These are phyloP conservation scores for Chionis minor DNA, from an alignment of 2,113 vertebrate species.

Conservation along the genomic window DNA sequence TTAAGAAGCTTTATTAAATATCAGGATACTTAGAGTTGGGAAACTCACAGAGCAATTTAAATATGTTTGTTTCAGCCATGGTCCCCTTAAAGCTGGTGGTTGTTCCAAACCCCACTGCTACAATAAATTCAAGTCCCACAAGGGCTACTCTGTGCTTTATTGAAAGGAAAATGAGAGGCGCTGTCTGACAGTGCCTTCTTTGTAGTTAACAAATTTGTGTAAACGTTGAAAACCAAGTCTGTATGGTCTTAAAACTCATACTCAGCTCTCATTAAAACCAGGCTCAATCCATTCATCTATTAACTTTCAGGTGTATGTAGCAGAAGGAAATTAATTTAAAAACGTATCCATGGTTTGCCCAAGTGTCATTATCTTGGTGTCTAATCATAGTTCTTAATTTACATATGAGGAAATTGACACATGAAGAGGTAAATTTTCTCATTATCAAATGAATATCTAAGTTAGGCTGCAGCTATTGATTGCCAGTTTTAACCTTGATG, in stretches of 20 bases:
- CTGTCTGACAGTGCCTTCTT: not conserved
- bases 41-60: not conserved
- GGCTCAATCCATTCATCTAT: not conserved
- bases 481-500: slow-evolving; percentile 32
- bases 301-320: slow-evolving; percentile 4
- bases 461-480: slow-evolving; percentile 18
- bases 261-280: not conserved
- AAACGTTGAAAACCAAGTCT: not conserved
- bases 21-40: not conserved
- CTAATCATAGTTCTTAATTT: slow-evolving; percentile 61
- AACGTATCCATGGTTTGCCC: slow-evolving; percentile 21
- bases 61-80: not conserved
- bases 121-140: not conserved
- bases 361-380: slow-evolving; percentile 37
- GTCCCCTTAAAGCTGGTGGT: not conserved
- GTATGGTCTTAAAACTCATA: not conserved
- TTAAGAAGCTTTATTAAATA: not conserved
- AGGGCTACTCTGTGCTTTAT: not conserved
- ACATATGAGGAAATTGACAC: slow-evolving; percentile 53
- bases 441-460: slow-evolving; percentile 17
- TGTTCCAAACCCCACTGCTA: not conserved
- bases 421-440: slow-evolving; percentile 43
- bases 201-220: not conserved
- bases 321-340: slow-evolving; percentile 37
- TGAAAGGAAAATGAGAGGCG: not conserved